A percentile compares a stretch with the other conserved stretches of the same genome.
These are phyloP conservation scores for Pimephales promelas DNA, from an alignment of 2,113 vertebrate genomes.

Conservation along the genomic window DNA sequence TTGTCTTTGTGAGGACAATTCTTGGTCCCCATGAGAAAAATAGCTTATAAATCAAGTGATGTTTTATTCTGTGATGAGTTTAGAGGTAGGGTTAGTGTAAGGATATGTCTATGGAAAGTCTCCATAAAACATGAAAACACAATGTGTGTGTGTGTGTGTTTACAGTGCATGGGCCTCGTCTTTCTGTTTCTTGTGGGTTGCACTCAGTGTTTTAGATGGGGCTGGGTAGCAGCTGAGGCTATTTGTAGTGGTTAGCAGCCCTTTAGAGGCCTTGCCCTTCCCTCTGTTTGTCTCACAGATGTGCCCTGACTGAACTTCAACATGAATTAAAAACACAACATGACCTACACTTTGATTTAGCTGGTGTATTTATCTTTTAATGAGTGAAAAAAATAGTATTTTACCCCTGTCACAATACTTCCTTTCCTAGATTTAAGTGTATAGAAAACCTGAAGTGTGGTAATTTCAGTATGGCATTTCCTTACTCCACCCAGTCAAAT, in stretches of 20 bases:
- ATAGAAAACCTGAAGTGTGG: conserved; percentile 5
- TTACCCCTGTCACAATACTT: conserved; percentile 3
- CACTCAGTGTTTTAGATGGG: conserved; percentile 38
- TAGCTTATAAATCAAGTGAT: too few species aligned
- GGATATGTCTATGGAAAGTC: too few species aligned
- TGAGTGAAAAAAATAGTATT: not conserved
- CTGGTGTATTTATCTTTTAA: conserved; percentile 7
- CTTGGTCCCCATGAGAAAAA: too few species aligned
- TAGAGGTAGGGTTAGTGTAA: too few species aligned
- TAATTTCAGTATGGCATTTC: conserved; percentile 48
- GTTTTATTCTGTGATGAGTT: too few species aligned
- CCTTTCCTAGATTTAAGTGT: not conserved
- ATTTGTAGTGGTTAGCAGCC: conserved; percentile 55
- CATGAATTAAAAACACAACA: conserved; percentile 5
- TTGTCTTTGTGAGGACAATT: too few species aligned
- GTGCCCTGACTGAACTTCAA: conserved; percentile 37
- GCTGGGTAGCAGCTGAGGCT: conserved; percentile 14
- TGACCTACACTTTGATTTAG: not conserved
- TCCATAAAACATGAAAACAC: too few species aligned
- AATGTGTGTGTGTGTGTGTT: conserved; percentile 26
- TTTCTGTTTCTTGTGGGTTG: conserved; percentile 44
- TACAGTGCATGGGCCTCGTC: not conserved
- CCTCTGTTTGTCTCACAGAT: conserved; percentile 50
- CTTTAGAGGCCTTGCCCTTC: conserved; percentile 35
- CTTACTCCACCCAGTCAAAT: conserved; percentile 42